A percentile compares a stretch with the other conserved stretches of the same genome.
Evolutionary conservation across 2,113 vertebrate genomes (phyloP).

Genomic region (Melanostigma gelatinosum): DNA sequence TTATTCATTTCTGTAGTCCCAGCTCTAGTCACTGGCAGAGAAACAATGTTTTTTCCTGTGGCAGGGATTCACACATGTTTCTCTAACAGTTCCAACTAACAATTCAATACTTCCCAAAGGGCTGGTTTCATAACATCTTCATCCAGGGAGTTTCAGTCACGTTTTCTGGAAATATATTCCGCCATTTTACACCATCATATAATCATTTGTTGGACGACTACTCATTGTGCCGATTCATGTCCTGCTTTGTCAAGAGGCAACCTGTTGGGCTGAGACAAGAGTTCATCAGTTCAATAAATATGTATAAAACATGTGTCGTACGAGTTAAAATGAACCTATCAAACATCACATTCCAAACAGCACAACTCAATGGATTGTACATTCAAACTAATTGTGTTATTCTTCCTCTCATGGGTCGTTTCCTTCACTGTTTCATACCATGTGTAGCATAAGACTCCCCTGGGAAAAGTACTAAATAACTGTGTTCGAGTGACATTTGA

Average conservation of each 20-base stretch:
- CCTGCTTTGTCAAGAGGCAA: background rate
- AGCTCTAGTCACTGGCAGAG: background rate
- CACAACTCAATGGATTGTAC: conserved; percentile 1
- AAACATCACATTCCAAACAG: background rate
- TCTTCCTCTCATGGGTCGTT: conserved; percentile 30
- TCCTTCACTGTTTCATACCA: conserved; percentile 48
- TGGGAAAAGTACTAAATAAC: conserved; percentile 25
- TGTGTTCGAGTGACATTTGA: conserved; percentile 41
- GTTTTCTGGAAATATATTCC: background rate
- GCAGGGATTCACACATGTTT: conserved; percentile 1
- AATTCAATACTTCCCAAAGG: conserved; percentile 5
- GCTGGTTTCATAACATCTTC: conserved; percentile 9
- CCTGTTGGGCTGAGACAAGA: background rate
- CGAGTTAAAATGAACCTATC: background rate
- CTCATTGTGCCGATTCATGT: background rate
- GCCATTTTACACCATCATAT: background rate
- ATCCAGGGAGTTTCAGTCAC: background rate
- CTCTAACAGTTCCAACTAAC: conserved; percentile 1
- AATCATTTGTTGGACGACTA: background rate
- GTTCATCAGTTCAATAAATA: background rate
- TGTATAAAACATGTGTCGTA: background rate
- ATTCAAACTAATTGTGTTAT: conserved; percentile 22
- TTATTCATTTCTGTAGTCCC: background rate
- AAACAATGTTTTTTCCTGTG: background rate
- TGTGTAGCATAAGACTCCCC: conserved; percentile 8